phyloP scores from a whole-genome alignment of 2,797 vertebrate genomes.

The Sebastes itinus region DNA sequence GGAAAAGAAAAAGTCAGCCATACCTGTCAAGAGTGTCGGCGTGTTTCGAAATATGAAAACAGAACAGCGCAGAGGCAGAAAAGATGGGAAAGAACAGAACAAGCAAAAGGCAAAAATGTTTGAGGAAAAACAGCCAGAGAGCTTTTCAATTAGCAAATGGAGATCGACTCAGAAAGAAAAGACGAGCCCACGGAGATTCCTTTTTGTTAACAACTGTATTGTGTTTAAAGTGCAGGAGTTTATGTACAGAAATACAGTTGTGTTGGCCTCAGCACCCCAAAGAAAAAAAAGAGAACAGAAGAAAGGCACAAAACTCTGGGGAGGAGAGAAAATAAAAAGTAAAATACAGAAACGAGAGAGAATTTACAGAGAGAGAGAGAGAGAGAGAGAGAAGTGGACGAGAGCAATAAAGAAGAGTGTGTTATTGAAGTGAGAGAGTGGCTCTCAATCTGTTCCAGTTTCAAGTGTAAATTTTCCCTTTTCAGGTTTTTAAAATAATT shows the following conservation, averaged over 20 bases:
- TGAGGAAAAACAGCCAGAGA: constrained; percentile 7
- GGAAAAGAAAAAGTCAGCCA: constrained; percentile 49
- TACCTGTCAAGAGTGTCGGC: constrained; percentile 65
- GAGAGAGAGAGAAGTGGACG: constrained; percentile 8
- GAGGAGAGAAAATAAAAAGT: constrained; percentile 70
- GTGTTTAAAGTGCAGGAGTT: constrained; percentile 89
- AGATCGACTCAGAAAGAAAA: constrained; percentile 54
- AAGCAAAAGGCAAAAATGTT: constrained; percentile 31
- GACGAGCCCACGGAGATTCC: constrained; percentile 54
- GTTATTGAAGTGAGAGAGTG: neutral
- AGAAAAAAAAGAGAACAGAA: constrained; percentile 82
- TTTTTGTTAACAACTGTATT: constrained; percentile 80
- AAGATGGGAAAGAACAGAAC: constrained; percentile 34
- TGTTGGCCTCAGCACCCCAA: constrained; percentile 81
- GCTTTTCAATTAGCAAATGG: neutral
- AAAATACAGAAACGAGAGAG: constrained; percentile 43
- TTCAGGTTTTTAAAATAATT: neutral
- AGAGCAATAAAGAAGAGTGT: constrained; percentile 8
- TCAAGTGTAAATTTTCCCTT: neutral
- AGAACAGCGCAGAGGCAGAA: constrained; percentile 46
- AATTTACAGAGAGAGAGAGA: constrained; percentile 36
- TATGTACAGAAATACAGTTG: constrained; percentile 89
- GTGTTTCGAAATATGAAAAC: constrained; percentile 58
- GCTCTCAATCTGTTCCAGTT: constrained; percentile 8
- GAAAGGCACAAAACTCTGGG: constrained; percentile 87